phyloP scores from a whole-genome alignment of 2,113 vertebrate genomes.

The Cololabis saira region DNA sequence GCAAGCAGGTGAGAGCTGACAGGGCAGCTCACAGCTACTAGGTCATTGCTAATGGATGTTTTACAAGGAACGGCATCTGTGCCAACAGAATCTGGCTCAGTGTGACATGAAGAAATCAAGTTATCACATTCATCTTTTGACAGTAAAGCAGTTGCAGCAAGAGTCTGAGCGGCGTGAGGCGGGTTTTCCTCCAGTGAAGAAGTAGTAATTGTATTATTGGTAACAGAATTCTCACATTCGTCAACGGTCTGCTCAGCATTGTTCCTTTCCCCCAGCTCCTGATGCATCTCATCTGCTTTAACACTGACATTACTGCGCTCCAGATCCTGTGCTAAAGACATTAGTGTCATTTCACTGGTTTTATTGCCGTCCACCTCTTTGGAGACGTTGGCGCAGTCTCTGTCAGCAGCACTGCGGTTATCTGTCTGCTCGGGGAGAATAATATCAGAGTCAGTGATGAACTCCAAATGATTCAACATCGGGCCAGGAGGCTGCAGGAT shows the following conservation, averaged over 20 bases:
- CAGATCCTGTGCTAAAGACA: slow-evolving; percentile 21
- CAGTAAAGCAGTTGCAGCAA: slow-evolving; percentile 2
- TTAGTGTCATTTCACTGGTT: slow-evolving; percentile 29
- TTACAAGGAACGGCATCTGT: slow-evolving; percentile 36
- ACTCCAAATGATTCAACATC: slow-evolving; percentile 77
- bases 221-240: background rate
- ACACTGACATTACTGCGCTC: background rate
- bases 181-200: slow-evolving; percentile 19
- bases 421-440: slow-evolving; percentile 47
- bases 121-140: slow-evolving; percentile 28
- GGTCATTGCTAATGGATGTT: slow-evolving; percentile 43
- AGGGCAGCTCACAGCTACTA: slow-evolving; percentile 36
- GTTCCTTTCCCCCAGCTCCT: slow-evolving; percentile 19
- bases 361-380: slow-evolving; percentile 35
- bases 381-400: slow-evolving; percentile 29
- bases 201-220: slow-evolving; percentile 12
- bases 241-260: background rate
- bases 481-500: slow-evolving; percentile 60
- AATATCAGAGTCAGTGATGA: slow-evolving; percentile 64
- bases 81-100: slow-evolving; percentile 16
- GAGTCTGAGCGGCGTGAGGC: slow-evolving; percentile 11
- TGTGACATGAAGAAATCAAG: slow-evolving; percentile 15
- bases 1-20: slow-evolving; percentile 25
- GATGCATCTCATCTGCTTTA: slow-evolving; percentile 3
- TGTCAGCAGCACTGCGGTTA: slow-evolving; percentile 24